Evolutionary conservation across 2,797 vertebrate species (phyloP).

Genomic region (Pteronotus mesoamericanus): DNA sequence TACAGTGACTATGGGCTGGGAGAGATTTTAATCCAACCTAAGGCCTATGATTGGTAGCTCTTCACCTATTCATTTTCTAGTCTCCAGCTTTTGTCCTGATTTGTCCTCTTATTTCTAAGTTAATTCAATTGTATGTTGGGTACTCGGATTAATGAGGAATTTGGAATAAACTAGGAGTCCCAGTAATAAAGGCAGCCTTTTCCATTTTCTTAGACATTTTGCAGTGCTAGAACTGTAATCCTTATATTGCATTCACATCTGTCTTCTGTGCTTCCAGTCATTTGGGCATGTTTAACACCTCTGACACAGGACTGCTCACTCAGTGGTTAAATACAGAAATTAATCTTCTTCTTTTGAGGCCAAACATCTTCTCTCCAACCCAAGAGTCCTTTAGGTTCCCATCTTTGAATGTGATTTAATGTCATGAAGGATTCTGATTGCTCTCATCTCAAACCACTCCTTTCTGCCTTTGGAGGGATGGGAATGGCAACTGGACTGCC

Average conservation of each 20-base stretch:
- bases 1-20: not conserved
- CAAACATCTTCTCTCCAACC: not conserved
- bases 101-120: not conserved
- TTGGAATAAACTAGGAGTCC: not conserved
- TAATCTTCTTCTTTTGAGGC: not conserved
- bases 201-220: not conserved
- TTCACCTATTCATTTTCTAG: not conserved
- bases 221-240: not conserved
- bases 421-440: not conserved
- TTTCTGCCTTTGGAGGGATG: not conserved
- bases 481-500: not conserved
- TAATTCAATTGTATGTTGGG: not conserved
- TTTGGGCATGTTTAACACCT: not conserved
- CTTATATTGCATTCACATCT: not conserved
- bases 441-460: not conserved
- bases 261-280: not conserved
- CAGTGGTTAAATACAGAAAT: not conserved
- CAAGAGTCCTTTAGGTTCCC: not conserved
- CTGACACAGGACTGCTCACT: not conserved
- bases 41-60: not conserved
- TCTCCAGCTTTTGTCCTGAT: not conserved
- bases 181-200: not conserved
- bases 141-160: not conserved
- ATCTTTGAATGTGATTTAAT: not conserved
- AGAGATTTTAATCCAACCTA: not conserved